A percentile compares a stretch with the other conserved stretches of the same genome.
phyloP scores from a whole-genome alignment of 1,140 invertebrate genomes.

The Daktulosphaira vitifoliae region DNA sequence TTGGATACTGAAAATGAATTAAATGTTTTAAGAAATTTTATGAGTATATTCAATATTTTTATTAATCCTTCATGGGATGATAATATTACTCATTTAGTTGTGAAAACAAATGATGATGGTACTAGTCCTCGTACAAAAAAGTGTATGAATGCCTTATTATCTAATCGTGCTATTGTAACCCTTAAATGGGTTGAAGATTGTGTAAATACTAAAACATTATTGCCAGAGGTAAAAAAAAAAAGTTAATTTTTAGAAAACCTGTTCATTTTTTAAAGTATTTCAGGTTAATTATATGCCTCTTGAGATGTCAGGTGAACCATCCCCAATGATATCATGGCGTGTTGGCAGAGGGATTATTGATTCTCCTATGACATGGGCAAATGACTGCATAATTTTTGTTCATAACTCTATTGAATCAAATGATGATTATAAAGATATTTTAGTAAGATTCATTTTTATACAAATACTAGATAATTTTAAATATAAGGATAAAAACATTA shows the following conservation, averaged over 20 bases:
- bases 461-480: not conserved
- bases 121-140: slow-evolving; percentile 6
- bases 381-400: not conserved
- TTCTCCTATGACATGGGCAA: slow-evolving; percentile 7
- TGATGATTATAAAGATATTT: not conserved
- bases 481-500: not conserved
- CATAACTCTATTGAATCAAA: not conserved
- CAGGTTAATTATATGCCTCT: slow-evolving; percentile 5
- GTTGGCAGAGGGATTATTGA: slow-evolving; percentile 6
- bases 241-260: not conserved
- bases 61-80: not conserved
- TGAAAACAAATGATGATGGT: not conserved
- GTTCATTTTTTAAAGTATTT: not conserved
- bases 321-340: not conserved
- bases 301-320: not conserved
- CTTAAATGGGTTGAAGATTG: not conserved
- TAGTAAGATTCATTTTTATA: not conserved
- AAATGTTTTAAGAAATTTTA: not conserved
- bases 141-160: not conserved
- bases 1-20: not conserved
- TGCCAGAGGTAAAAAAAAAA: not conserved
- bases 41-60: not conserved
- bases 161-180: not conserved
- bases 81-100: slow-evolving; percentile 2
- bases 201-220: not conserved